phyloP scores from a whole-genome alignment of 2,113 vertebrate genomes.

The Amblyopsis rosae region DNA sequence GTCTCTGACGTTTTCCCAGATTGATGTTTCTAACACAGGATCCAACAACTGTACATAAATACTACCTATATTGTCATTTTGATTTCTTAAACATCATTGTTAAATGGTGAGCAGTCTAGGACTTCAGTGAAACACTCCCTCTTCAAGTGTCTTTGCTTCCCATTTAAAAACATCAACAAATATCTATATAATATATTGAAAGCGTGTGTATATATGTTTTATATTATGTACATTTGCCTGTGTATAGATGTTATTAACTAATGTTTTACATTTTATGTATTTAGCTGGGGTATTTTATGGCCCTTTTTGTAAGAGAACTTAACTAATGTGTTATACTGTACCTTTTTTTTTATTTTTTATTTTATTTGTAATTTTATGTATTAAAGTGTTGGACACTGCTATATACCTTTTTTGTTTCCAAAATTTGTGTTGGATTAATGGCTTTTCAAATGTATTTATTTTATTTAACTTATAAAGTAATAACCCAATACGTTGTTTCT shows the following conservation, averaged over 20 bases:
- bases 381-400: slow-evolving; percentile 71
- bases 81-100: slow-evolving; percentile 18
- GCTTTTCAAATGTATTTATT: too few species aligned
- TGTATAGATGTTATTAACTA: slow-evolving; percentile 81
- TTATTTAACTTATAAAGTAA: too few species aligned
- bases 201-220: slow-evolving; percentile 82
- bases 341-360: too few species aligned
- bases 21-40: slow-evolving; percentile 54
- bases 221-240: slow-evolving; percentile 83
- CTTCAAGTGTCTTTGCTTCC: slow-evolving; percentile 72
- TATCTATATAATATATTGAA: slow-evolving; percentile 86
- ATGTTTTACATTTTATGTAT: slow-evolving; percentile 71
- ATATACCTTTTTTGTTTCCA: background rate
- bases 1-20: slow-evolving; percentile 36
- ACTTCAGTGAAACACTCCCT: slow-evolving; percentile 62
- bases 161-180: slow-evolving; percentile 62
- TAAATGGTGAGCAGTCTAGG: slow-evolving; percentile 11
- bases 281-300: slow-evolving; percentile 66
- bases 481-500: too few species aligned
- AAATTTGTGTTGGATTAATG: too few species aligned
- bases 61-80: slow-evolving; percentile 73
- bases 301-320: slow-evolving; percentile 63
- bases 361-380: slow-evolving; percentile 73
- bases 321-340: slow-evolving; percentile 68
- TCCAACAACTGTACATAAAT: slow-evolving; percentile 81